Percentiles rank a stretch among this genome's conserved stretches.
phyloP scores from a whole-genome alignment of 2,113 vertebrate genomes.

The Apeltes quadracus region DNA sequence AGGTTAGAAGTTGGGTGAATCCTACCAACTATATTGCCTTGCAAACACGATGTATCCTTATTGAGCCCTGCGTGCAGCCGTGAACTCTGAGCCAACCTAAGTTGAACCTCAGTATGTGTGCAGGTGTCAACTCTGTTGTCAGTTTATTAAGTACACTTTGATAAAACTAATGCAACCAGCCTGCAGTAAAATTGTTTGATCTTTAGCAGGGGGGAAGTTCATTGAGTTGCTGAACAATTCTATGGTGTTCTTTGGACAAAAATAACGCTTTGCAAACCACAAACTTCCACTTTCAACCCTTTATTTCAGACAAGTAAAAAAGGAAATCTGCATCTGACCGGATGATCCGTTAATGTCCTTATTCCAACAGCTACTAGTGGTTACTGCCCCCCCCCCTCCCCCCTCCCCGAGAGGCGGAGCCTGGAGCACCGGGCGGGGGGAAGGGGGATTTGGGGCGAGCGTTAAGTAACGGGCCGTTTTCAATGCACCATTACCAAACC shows the following conservation, averaged over 20 bases:
- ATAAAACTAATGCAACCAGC: neutral
- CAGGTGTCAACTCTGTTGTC: neutral
- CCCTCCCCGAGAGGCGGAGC: constrained; percentile 28
- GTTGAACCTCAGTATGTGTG: neutral
- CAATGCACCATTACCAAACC: constrained; percentile 13
- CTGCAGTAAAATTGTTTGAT: neutral
- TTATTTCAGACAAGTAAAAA: too few species aligned
- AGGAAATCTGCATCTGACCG: neutral
- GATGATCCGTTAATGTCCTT: neutral
- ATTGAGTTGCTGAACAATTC: neutral
- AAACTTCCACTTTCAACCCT: too few species aligned
- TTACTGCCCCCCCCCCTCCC: neutral
- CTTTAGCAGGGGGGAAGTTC: neutral
- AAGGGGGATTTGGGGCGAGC: neutral
- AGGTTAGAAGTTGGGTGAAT: neutral
- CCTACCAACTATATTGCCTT: neutral
- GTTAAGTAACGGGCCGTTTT: constrained; percentile 24
- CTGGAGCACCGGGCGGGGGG: constrained; percentile 27
- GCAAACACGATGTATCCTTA: neutral
- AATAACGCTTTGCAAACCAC: neutral
- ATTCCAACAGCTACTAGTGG: constrained; percentile 6
- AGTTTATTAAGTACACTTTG: neutral
- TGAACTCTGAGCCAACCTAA: neutral
- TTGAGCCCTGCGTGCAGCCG: neutral
- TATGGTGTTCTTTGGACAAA: neutral